These are phyloP conservation scores for Trissoscelio sp. DNA, from an alignment of 2,888 invertebrate genomes.

Conservation along the genomic window DNA sequence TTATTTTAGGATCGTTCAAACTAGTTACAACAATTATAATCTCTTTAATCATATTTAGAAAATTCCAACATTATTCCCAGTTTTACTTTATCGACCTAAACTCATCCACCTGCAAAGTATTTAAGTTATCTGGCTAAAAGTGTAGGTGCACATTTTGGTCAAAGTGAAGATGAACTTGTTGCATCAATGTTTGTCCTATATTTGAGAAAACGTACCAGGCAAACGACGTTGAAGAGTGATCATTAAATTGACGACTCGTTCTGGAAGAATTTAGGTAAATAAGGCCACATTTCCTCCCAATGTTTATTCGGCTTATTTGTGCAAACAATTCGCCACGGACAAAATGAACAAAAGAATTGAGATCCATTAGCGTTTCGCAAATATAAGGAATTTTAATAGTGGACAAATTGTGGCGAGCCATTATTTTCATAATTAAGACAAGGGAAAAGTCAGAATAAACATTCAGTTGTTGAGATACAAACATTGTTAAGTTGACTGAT, in stretches of 20 bases:
- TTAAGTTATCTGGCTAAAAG: neutral
- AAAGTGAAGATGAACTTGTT: conserved; percentile 31
- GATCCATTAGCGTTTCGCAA: neutral
- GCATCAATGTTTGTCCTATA: conserved; percentile 36
- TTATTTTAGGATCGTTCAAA: too few relatives aligned
- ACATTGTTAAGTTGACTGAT: neutral
- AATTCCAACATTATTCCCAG: neutral
- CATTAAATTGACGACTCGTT: neutral
- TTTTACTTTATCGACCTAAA: neutral
- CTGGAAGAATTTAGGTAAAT: conserved; percentile 2
- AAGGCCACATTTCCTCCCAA: neutral
- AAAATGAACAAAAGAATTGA: neutral
- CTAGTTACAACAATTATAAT: too few relatives aligned
- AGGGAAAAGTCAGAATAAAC: neutral
- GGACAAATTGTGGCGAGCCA: neutral
- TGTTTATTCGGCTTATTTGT: neutral
- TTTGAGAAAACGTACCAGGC: conserved; percentile 12
- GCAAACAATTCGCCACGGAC: neutral
- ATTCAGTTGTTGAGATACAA: too few relatives aligned
- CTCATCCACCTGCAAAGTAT: neutral
- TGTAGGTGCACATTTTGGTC: neutral
- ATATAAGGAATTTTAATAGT: neutral
- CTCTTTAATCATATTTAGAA: too few relatives aligned
- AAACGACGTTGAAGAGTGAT: conserved; percentile 10
- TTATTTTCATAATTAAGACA: neutral